Evolutionary conservation across 2,888 invertebrate genomes (phyloP).

Genomic region (Phrixothrix hirtus): DNA sequence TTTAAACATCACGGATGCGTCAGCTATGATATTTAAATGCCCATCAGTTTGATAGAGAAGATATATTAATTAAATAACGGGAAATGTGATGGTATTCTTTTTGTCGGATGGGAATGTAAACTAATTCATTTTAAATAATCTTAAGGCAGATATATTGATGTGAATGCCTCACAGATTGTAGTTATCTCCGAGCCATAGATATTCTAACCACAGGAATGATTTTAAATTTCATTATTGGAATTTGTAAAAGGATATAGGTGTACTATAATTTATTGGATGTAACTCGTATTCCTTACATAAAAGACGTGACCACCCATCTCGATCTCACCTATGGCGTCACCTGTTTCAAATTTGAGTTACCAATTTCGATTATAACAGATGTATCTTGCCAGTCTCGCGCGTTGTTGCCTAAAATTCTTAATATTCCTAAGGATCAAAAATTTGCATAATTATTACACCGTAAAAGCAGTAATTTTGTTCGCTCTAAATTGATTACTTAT

Average conservation of each 20-base stretch:
- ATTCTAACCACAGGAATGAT: no score
- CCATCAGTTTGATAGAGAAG: no score
- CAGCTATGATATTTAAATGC: no score
- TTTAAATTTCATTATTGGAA: conserved; percentile 4
- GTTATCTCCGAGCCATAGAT: no score
- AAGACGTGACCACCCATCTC: conserved; percentile 15
- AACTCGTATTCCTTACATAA: conserved; percentile 17
- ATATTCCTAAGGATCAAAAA: neutral
- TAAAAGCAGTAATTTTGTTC: conserved; percentile 5
- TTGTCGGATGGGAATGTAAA: no score
- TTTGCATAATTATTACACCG: conserved; percentile 5
- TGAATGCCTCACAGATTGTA: no score
- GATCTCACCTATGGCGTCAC: conserved; percentile 3
- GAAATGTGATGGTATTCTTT: no score
- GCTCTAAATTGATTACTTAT: conserved; percentile 5
- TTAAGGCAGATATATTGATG: no score
- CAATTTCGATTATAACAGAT: neutral
- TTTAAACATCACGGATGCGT: no score
- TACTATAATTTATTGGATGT: conserved; percentile 14
- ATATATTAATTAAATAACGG: no score
- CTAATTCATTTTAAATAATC: no score
- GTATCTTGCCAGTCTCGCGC: neutral
- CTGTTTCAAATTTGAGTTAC: neutral
- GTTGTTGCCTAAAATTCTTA: no score
- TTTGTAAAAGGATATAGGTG: conserved; percentile 9